A percentile compares a stretch with the other conserved stretches of the same genome.
Conservation (phyloP, 30 jellyfish, hydroid and myxozoan species). For the Aurelia aurita complex sp. Pacific region DNA sequence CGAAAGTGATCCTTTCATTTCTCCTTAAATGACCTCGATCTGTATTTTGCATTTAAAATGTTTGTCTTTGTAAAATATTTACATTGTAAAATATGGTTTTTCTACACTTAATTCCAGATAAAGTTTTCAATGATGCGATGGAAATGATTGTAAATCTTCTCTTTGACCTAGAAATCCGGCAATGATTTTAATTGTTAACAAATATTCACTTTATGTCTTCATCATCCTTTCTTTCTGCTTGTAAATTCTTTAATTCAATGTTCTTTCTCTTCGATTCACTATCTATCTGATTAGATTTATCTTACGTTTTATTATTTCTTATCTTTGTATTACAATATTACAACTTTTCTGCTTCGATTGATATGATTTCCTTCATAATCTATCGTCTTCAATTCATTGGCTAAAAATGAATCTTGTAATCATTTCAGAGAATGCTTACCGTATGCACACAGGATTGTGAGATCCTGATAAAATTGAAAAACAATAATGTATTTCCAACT, state of each 20-base stretch:
- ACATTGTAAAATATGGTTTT: constrained; percentile 14
- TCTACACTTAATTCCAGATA: constrained; percentile 44
- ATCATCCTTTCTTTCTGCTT: neutral
- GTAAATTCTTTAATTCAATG: neutral
- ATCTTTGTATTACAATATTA: neutral
- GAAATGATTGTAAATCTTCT: constrained; percentile 7
- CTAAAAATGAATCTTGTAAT: neutral
- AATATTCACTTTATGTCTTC: constrained; percentile 29
- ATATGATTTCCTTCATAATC: neutral
- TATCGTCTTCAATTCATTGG: too few relatives aligned
- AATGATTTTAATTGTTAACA: constrained; percentile 17
- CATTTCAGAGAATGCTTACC: neutral
- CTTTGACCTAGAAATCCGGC: constrained; percentile 43
- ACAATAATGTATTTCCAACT: too few relatives aligned
- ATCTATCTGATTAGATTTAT: neutral
- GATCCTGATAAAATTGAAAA: too few relatives aligned
- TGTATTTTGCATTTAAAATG: neutral
- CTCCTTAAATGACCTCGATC: too few relatives aligned
- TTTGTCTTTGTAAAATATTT: constrained; percentile 38
- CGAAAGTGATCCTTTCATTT: too few relatives aligned
- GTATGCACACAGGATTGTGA: too few relatives aligned
- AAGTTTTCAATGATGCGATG: constrained; percentile 21
- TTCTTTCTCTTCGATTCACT: neutral
- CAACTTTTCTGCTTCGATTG: neutral
- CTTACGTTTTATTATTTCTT: neutral